Base-by-base conservation (phyloP, 2,113 vertebrate genomes). In the Actinemys pallida region DNA sequence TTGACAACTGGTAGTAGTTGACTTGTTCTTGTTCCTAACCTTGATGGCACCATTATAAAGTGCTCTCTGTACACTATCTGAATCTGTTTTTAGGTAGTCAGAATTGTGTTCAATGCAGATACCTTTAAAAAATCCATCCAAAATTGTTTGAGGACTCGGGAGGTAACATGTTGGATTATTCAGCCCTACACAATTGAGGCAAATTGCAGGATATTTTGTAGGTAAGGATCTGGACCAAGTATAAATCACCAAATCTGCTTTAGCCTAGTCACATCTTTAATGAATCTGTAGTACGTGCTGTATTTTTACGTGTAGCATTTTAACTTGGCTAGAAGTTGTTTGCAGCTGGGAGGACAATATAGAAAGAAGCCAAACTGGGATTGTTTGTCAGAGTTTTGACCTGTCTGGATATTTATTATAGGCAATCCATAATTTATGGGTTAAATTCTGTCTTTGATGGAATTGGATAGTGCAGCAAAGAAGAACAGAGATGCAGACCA, bases 221-320 rank as follows among this genome's bases (percentile, higher is more conserved):
- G 5, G 2, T 56, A 54, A 49, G 91, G 84, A 89, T 52, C 81
- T n/a, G 1, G 49, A 17, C n/a, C 87, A 20, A 16, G 35, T 53
- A 86, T 45, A 45, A 39, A 76, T 76, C 72, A 42, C 39, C n/a
- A 75, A 42, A 75, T 42, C 20, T 45, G 22, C 72, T 45, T 76
- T 76, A 22, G 20, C 39, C 72, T 24, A 7, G 39, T 76, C 72
- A 90, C 84, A 79, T 65, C 76, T 95, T 72, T 39, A 49, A 31
- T 25, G 0, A 2, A 10, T 39, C 29, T 79, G 8, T 8, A 1
- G 0, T 84, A 25, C 0, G 0, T 69, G 16, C 0, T 0, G 24
- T 27, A 79, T 27, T 56, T 56, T 56, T 56, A 56, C 56, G 47
- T 27, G 72, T 78, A 83, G 10, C 52, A 16, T 39, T 72, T 75